These are phyloP conservation scores for Setipinna tenuifilis DNA, from an alignment of 2,797 vertebrate species.

Conservation along the genomic window DNA sequence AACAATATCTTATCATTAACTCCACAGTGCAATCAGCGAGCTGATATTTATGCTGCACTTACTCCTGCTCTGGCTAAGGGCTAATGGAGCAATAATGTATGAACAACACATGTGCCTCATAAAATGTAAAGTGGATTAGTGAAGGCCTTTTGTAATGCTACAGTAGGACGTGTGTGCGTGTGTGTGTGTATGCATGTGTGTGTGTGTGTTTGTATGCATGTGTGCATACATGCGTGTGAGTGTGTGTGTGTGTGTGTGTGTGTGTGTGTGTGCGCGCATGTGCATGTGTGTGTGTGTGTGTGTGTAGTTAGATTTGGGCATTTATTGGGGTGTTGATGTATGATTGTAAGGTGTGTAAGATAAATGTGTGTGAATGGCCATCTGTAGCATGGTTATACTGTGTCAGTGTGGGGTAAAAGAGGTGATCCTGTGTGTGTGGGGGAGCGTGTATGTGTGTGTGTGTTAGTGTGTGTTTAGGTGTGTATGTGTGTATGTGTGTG, in stretches of 20 bases:
- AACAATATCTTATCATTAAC: conserved; percentile 48
- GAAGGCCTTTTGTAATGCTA: conserved; percentile 10
- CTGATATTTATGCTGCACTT: conserved; percentile 49
- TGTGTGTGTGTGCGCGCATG: not conserved
- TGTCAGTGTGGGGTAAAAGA: not conserved
- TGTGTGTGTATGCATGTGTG: not conserved
- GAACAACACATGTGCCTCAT: conserved; percentile 29
- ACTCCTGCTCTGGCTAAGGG: conserved; percentile 47
- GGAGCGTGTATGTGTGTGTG: too few species aligned
- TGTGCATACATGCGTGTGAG: not conserved
- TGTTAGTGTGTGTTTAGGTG: too few species aligned
- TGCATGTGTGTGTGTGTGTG: not conserved
- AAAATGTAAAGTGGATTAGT: not conserved
- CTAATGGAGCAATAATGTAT: conserved; percentile 28
- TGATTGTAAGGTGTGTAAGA: too few species aligned
- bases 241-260: not conserved
- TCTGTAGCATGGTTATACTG: not conserved
- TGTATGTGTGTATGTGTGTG: too few species aligned
- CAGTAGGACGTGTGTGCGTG: not conserved
- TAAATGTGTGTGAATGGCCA: not conserved
- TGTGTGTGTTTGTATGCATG: not conserved
- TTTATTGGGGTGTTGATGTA: too few species aligned
- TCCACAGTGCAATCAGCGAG: conserved; percentile 41
- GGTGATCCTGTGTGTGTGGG: not conserved
- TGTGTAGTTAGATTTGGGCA: not conserved